Evolutionary conservation across 2,797 vertebrate genomes (phyloP).

Genomic region (Kryptopterus vitreolus): DNA sequence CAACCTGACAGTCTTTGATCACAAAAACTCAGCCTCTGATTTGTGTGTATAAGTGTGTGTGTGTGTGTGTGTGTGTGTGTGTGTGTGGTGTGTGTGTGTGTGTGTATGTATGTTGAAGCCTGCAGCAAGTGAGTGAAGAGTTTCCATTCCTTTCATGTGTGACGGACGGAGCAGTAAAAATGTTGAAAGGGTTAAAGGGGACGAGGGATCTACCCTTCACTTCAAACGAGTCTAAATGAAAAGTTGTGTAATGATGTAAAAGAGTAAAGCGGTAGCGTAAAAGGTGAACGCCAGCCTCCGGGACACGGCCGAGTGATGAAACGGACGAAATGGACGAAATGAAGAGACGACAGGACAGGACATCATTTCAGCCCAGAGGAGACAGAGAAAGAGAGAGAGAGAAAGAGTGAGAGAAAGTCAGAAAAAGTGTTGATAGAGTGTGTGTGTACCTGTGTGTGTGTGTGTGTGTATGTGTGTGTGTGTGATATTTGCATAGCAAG

Average conservation of each 20-base stretch:
- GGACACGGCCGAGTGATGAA: background rate
- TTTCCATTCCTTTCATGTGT: slow-evolving; percentile 52
- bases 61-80: slow-evolving; percentile 21
- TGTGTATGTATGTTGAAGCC: slow-evolving; percentile 26
- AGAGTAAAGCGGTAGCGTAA: background rate
- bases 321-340: background rate
- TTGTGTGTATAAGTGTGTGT: slow-evolving; percentile 30
- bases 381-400: no score
- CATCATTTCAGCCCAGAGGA: background rate
- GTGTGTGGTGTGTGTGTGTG: slow-evolving; percentile 40
- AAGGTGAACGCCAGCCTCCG: background rate
- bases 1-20: slow-evolving; percentile 50
- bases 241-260: background rate
- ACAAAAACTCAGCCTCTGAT: slow-evolving; percentile 33
- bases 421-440: background rate
- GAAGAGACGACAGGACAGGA: background rate
- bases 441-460: background rate
- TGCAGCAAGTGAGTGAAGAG: slow-evolving; percentile 26
- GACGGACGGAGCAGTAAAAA: slow-evolving; percentile 48
- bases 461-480: slow-evolving; percentile 17
- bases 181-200: slow-evolving; percentile 50
- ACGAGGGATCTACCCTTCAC: slow-evolving; percentile 25
- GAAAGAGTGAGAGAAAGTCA: no score
- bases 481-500: background rate
- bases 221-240: slow-evolving; percentile 40